Evolutionary conservation across 2,888 invertebrate genomes (phyloP).

Genomic region (Stramonita haemastoma): DNA sequence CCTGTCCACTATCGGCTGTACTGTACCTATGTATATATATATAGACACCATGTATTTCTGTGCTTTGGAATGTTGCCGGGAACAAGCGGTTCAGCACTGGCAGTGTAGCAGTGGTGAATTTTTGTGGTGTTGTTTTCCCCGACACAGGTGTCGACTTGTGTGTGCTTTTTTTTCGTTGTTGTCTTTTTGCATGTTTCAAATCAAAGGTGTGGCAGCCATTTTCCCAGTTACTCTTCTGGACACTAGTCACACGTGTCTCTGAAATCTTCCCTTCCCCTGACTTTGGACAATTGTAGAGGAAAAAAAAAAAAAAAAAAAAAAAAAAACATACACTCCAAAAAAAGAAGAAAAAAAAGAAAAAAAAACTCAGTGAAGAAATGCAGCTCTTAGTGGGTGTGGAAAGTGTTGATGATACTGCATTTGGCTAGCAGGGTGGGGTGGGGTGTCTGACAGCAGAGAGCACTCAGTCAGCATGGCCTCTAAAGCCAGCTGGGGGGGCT

Average conservation of each 20-base stretch:
- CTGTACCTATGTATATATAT: not conserved
- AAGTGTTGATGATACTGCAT: too few relatives aligned
- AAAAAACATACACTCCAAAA: not conserved
- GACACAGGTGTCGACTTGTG: slow-evolving; percentile 2
- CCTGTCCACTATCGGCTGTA: too few relatives aligned
- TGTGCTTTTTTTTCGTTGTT: slow-evolving; percentile 22
- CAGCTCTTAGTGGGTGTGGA: too few relatives aligned
- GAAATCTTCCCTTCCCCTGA: not conserved
- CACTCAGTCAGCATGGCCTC: too few relatives aligned
- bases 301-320: not conserved
- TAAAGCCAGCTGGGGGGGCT: too few relatives aligned
- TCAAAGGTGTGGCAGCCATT: slow-evolving; percentile 70
- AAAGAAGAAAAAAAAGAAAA: not conserved
- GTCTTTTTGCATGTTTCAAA: slow-evolving; percentile 39
- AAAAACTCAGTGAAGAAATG: not conserved
- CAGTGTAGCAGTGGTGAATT: slow-evolving; percentile 32
- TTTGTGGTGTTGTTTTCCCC: not conserved
- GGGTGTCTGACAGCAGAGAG: too few relatives aligned
- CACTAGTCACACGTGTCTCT: slow-evolving; percentile 44
- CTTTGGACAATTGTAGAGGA: too few relatives aligned
- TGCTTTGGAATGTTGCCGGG: slow-evolving; percentile 33
- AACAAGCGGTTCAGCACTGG: slow-evolving; percentile 26
- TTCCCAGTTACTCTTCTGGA: slow-evolving; percentile 56
- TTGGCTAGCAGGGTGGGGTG: too few relatives aligned
- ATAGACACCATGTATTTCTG: not conserved